Conservation (phyloP, 2,888 invertebrate genomes). For the Emmelina monodactyla region DNA sequence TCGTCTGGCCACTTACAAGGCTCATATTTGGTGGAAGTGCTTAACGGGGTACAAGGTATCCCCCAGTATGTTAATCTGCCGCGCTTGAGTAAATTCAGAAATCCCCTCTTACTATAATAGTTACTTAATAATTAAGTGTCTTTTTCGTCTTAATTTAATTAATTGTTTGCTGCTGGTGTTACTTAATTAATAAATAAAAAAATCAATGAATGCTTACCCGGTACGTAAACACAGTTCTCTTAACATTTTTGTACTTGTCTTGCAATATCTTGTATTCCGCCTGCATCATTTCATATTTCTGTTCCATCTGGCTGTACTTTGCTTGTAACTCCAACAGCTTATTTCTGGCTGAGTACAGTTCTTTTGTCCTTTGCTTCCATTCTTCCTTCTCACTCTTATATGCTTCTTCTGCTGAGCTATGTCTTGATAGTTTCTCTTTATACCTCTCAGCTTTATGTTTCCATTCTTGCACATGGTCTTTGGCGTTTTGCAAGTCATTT, state of each 20-base stretch:
- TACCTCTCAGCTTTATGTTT: conserved; percentile 42
- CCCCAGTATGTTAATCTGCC: too few relatives aligned
- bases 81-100: too few relatives aligned
- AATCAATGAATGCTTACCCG: conserved; percentile 44
- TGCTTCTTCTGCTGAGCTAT: conserved; percentile 40
- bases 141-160: too few relatives aligned
- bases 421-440: conserved; percentile 36
- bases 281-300: conserved; percentile 34
- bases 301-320: conserved; percentile 47
- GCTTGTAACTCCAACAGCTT: conserved; percentile 48
- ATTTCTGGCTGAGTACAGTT: conserved; percentile 43
- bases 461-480: conserved; percentile 38
- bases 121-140: too few relatives aligned
- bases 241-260: conserved; percentile 69
- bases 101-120: too few relatives aligned
- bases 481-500: conserved; percentile 39
- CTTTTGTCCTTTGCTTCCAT: conserved; percentile 35
- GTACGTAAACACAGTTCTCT: conserved; percentile 69
- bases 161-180: background rate
- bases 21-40: too few relatives aligned
- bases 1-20: too few relatives aligned
- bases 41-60: too few relatives aligned
- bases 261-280: conserved; percentile 40
- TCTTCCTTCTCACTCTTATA: conserved; percentile 47
- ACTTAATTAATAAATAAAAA: conserved; percentile 4